A percentile compares a stretch with the other conserved stretches of the same genome.
phyloP scores from a whole-genome alignment of 2,797 vertebrate genomes.

The Iguana delicatissima region DNA sequence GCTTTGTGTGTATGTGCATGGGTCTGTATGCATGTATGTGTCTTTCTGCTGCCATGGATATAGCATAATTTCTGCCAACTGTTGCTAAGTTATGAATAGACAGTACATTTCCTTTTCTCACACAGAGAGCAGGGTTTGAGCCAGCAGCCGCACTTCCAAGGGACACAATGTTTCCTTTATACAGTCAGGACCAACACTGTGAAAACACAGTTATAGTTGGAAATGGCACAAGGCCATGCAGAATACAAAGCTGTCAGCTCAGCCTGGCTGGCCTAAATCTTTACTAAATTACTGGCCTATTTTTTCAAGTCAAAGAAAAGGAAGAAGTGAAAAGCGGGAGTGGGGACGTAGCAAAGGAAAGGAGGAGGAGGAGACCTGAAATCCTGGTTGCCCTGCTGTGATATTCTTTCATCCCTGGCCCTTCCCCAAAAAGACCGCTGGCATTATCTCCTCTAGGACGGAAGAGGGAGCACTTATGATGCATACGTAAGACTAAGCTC shows the following conservation, averaged over 20 bases:
- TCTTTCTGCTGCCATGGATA: conserved; percentile 72
- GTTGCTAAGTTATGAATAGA: conserved; percentile 65
- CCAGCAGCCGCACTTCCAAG: conserved; percentile 58
- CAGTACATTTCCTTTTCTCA: conserved; percentile 68
- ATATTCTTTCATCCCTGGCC: background rate
- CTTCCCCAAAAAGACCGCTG: background rate
- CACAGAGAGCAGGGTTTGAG: conserved; percentile 54
- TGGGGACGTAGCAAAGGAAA: conserved; percentile 1
- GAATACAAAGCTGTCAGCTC: conserved; percentile 47
- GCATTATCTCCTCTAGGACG: background rate
- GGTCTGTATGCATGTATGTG: background rate
- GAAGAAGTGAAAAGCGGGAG: conserved; percentile 40
- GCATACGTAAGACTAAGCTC: background rate
- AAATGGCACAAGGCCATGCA: conserved; percentile 63
- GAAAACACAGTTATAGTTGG: conserved; percentile 49
- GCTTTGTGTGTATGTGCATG: conserved; percentile 13
- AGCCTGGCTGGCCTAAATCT: conserved; percentile 43
- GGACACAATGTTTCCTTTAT: conserved; percentile 69
- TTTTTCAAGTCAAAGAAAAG: conserved; percentile 64
- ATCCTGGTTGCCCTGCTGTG: conserved; percentile 4
- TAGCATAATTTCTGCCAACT: conserved; percentile 73
- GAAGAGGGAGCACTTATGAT: background rate
- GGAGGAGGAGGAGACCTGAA: background rate
- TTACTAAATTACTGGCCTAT: conserved; percentile 58
- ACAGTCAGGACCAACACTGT: conserved; percentile 52